Evolutionary conservation across 2,113 vertebrate genomes (phyloP).

Genomic region (Mirounga angustirostris): DNA sequence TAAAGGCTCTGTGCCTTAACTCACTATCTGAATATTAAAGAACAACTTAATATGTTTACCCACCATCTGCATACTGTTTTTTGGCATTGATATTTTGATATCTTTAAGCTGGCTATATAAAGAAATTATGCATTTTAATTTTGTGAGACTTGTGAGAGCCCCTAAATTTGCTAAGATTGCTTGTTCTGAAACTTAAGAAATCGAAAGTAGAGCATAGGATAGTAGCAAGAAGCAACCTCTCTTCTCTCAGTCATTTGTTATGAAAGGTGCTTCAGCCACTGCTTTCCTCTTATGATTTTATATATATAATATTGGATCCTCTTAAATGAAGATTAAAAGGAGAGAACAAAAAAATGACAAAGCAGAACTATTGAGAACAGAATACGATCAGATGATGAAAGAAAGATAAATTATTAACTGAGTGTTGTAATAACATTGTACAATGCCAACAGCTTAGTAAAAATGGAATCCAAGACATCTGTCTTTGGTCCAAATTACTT

Average conservation of each 20-base stretch:
- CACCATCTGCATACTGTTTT: not conserved
- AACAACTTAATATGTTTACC: not conserved
- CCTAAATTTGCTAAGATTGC: not conserved
- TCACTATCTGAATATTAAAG: slow-evolving; percentile 13
- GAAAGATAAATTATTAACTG: slow-evolving; percentile 26
- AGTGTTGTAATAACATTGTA: not conserved
- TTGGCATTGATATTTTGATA: slow-evolving; percentile 6
- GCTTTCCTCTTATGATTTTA: not conserved
- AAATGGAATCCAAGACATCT: not conserved
- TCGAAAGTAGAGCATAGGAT: not conserved
- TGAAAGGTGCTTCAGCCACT: not conserved
- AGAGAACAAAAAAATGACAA: not conserved
- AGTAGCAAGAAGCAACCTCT: not conserved
- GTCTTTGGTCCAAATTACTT: not conserved
- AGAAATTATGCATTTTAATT: not conserved
- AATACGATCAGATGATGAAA: slow-evolving; percentile 6
- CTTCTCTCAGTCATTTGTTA: not conserved
- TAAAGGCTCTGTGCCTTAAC: not conserved
- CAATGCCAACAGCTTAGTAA: not conserved
- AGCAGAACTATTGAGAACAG: not conserved
- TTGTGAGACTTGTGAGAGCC: not conserved
- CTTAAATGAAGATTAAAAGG: not conserved
- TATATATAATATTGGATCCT: not conserved
- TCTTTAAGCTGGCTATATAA: not conserved
- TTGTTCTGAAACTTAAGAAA: slow-evolving; percentile 26